Conservation (phyloP, 2,113 vertebrate species). For the Neodon shergylaensis region DNA sequence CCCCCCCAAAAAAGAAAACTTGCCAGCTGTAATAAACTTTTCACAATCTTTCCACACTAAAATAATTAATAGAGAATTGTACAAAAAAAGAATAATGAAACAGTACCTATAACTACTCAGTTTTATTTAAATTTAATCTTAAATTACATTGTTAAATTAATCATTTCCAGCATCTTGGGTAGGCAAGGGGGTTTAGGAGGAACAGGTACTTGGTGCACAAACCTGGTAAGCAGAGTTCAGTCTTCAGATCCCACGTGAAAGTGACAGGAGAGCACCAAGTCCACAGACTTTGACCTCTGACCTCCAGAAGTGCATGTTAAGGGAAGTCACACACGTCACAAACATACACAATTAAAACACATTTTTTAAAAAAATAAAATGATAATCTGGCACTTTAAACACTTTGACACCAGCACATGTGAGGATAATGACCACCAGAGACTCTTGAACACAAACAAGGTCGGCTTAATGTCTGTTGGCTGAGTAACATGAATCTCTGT, state of each 20-base stretch:
- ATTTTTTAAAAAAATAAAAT: neutral
- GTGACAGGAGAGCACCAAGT: neutral
- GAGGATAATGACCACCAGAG: neutral
- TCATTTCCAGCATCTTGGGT: neutral
- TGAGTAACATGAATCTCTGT: neutral
- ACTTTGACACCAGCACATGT: neutral
- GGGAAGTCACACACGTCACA: neutral
- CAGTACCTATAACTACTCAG: neutral
- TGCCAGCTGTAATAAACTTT: conserved; percentile 46
- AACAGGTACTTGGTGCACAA: no score
- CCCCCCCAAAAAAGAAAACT: neutral
- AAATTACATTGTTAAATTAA: neutral
- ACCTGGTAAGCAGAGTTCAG: neutral
- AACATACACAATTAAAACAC: neutral
- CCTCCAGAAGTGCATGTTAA: neutral
- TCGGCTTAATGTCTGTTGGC: neutral
- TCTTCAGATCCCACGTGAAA: neutral
- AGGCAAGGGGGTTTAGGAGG: neutral
- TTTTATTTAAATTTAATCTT: neutral
- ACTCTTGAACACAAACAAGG: neutral
- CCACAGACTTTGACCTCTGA: neutral
- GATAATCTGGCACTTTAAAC: neutral
- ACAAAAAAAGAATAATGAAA: conserved; percentile 14
- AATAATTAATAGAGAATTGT: conserved; percentile 18
- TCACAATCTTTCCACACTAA: neutral